Base-by-base conservation (phyloP, 2,888 invertebrate species). In the Papilio elwesi region DNA sequence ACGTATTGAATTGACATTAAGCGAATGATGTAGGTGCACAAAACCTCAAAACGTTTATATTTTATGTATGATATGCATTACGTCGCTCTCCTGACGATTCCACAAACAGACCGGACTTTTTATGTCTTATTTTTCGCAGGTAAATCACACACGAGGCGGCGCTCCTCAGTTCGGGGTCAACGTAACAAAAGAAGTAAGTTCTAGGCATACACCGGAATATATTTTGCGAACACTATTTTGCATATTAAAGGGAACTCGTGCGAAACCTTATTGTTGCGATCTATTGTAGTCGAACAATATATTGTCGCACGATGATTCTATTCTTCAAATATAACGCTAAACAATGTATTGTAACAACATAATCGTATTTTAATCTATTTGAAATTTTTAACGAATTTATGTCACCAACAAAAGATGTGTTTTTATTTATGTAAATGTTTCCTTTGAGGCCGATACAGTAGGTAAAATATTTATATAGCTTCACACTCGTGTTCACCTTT, bases 101-200 rank as follows among this genome's bases (percentile, higher is more conserved):
- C 9, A 62, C 71, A 52, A 47, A 53, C 53, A 71, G 57, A 57
- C 66, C 49, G 71, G 16, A 38, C 57, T 72, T 68, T 71, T 72
- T 49, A 73, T 51, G 51, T 62, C 68, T 75, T 70, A 74, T 77
- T 80, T 84, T 79, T 87, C 84, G 74, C 90, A 91, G 95, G 94
- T 79, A 95, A 94, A 90, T 94, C 94, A 69, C 94, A 95, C 80
- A 95, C 94, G 38, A 91, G 95, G 73, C 94, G 96, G 52, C 94
- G 96, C 68, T 95, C 96, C 8, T 93, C 95, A 12, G 93, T 93
- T 49, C 94, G 95, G 76, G 94, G 94, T 74, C 92, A 94, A 83
- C 88, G 92, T 72, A 94, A 93, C 84, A 92, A 92, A 86, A 90
- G 89, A 89, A 90, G 94, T 94, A 85, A 89, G 91, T 84, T 75